Conservation (phyloP, 1,140 invertebrate species). For the Pollicipes pollicipes region DNA sequence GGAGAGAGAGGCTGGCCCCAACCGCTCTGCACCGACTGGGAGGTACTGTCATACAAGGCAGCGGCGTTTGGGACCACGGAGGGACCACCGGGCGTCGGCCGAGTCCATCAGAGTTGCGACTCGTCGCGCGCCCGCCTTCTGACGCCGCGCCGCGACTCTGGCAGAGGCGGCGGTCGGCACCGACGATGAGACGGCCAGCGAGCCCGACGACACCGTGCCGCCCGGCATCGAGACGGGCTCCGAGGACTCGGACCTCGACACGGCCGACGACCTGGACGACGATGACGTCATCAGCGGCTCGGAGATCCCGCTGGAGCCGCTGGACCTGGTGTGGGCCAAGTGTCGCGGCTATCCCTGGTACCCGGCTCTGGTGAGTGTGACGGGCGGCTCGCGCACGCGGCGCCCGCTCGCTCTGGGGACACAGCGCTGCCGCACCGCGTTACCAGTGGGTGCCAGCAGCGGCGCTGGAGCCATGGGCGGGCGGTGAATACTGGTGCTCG, state of each 20-base stretch:
- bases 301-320: slow-evolving; percentile 41
- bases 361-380: slow-evolving; percentile 51
- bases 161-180: slow-evolving; percentile 22
- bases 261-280: slow-evolving; percentile 20
- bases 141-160: neutral
- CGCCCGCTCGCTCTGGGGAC: no score
- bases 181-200: slow-evolving; percentile 26
- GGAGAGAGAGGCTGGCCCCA: no score
- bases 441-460: no score
- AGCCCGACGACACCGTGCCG: slow-evolving; percentile 21
- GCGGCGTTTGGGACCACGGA: neutral
- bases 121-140: no score
- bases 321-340: slow-evolving; percentile 92
- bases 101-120: no score
- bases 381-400: neutral
- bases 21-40: neutral
- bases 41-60: neutral
- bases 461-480: no score
- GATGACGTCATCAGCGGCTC: slow-evolving; percentile 12
- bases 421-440: no score
- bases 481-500: no score
- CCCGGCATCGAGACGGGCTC: slow-evolving; percentile 11
- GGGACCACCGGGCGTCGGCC: no score
- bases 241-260: slow-evolving; percentile 16
- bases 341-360: slow-evolving; percentile 94